Base-by-base conservation (phyloP, 2,888 invertebrate genomes). In the Latrodectus elegans region DNA sequence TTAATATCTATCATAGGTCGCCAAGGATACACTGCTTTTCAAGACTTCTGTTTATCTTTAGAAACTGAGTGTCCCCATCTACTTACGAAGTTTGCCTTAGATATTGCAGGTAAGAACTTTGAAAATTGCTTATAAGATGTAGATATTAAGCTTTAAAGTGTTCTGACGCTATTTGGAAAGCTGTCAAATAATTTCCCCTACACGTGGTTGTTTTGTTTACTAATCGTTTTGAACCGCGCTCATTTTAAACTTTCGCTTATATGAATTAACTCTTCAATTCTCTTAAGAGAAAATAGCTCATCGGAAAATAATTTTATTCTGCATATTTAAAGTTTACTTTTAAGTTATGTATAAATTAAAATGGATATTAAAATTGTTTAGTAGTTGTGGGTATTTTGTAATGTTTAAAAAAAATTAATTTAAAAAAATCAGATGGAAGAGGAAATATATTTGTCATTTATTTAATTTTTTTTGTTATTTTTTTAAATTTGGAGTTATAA, bases 11-110 rank as follows among this genome's bases (percentile, higher is more conserved):
- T 91, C 84, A 88, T 92, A 49, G 91, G 91, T 10, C 90, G 90
- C 74, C 92, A 92, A 89, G 91, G 91, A 76, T 89, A 90, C 55
- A 89, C 89, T 53, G 91, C 91, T 72, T 92, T 92, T 90, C 90
- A 91, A 22, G 91, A 91, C 77, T 91, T 92, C 89, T 92, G 92
- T 90, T 90, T 89, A 79, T 90, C 90, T 90, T 90, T 92, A 71
- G 92, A 92, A 88, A 90, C 91, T 80, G 90, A 90, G 0, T 67
- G 75, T 79, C 90, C 90, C n/a, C 90, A 89, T 73, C 78, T 90
- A 11, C 70, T 90, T 14, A 90, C 89, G n/a, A 81, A 89, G 74
- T 89, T 90, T 60, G 85, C 88, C 22, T 53, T 88, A 70, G 88
- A 88, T 74, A 84, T 81, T 22, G 85, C 88, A 51, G 88, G 88